Evolutionary conservation across 2,113 vertebrate species (phyloP).

Genomic region (Pachypanchax playfairii): DNA sequence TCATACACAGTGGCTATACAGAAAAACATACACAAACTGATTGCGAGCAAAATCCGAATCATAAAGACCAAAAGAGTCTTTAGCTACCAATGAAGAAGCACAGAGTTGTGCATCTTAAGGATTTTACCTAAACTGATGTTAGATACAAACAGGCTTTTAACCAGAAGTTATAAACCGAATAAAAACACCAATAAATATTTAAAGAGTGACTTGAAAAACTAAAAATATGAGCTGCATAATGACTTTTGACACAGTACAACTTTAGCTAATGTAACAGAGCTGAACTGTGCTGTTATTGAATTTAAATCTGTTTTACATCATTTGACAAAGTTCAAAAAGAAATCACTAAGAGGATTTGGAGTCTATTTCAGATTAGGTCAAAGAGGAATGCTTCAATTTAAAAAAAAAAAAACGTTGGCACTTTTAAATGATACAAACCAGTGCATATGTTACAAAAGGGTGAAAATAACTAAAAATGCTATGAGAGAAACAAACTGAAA

Average conservation of each 20-base stretch:
- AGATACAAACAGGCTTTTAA: slow-evolving; percentile 6
- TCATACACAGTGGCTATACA: slow-evolving; percentile 9
- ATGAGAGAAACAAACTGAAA: neutral
- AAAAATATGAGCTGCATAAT: neutral
- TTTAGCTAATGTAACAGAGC: neutral
- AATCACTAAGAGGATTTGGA: neutral
- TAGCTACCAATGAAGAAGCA: neutral
- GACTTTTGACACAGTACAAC: neutral
- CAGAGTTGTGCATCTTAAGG: slow-evolving; percentile 1
- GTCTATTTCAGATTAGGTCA: neutral
- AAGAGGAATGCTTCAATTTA: neutral
- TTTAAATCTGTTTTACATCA: neutral
- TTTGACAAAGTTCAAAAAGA: neutral
- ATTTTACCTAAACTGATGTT: slow-evolving; percentile 8
- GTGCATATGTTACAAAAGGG: neutral
- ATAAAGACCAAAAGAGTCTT: neutral
- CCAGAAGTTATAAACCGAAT: slow-evolving; percentile 13
- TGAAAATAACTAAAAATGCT: neutral
- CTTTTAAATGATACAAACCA: neutral
- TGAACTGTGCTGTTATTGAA: neutral
- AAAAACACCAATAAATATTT: neutral
- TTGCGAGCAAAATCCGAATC: neutral
- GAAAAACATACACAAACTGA: slow-evolving; percentile 24
- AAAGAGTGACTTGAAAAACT: neutral
- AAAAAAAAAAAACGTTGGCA: neutral